These are phyloP conservation scores for Laticauda colubrina DNA, from an alignment of 2,113 vertebrate genomes.

Conservation along the genomic window DNA sequence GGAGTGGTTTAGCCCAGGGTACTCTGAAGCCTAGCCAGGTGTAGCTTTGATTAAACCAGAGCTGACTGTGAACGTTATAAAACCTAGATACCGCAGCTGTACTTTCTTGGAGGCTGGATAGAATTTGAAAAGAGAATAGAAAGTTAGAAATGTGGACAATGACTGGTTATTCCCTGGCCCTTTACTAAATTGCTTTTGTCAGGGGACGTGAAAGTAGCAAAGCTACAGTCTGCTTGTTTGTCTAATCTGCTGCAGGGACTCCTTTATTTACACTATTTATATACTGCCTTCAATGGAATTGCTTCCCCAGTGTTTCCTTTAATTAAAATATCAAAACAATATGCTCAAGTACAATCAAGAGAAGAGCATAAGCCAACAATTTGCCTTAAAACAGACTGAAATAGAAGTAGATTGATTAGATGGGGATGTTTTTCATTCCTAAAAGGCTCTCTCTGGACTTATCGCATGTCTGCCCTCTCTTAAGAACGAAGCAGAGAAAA, in stretches of 20 bases:
- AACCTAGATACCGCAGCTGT: background rate
- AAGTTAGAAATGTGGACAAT: background rate
- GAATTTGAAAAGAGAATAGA: background rate
- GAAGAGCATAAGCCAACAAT: background rate
- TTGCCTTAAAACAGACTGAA: background rate
- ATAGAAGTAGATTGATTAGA: background rate
- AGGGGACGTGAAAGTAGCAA: background rate
- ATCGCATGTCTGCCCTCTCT: background rate
- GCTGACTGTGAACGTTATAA: background rate
- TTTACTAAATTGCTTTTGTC: background rate
- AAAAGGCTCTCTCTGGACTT: background rate
- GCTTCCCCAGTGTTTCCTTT: background rate
- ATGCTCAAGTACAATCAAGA: background rate
- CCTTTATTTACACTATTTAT: background rate
- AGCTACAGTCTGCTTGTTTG: background rate
- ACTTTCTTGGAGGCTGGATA: background rate
- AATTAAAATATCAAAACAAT: background rate
- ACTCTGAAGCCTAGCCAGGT: background rate
- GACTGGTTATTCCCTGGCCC: background rate
- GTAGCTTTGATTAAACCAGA: background rate
- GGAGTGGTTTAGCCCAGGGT: background rate
- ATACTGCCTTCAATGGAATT: background rate
- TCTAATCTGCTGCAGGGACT: background rate
- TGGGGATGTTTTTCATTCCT: background rate
- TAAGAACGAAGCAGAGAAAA: background rate